Percentiles rank a stretch among this genome's conserved stretches.
Conservation (phyloP, 2,797 vertebrate genomes). For the Eupleurogrammus muticus region DNA sequence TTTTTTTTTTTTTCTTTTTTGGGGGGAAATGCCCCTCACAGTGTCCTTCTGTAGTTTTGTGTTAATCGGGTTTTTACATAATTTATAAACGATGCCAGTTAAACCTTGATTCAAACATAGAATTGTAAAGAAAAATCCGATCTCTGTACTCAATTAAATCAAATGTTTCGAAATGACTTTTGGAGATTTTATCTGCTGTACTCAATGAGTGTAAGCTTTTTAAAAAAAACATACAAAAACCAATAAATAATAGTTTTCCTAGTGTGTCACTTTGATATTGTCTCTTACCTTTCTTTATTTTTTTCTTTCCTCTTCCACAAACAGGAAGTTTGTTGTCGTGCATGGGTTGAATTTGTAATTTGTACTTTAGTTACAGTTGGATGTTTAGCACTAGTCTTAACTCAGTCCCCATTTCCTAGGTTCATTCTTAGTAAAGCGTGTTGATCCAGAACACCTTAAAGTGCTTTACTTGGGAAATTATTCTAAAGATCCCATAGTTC, state of each 20-base stretch:
- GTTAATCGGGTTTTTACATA: constrained; percentile 92
- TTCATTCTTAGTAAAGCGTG: background rate
- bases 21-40: constrained; percentile 77
- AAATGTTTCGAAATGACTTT: constrained; percentile 92
- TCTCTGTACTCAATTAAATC: constrained; percentile 84
- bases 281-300: constrained; percentile 39
- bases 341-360: background rate
- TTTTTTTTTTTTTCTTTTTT: constrained; percentile 79
- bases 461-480: no score
- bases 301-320: constrained; percentile 3
- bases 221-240: constrained; percentile 74
- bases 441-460: no score
- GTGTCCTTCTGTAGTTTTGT: constrained; percentile 80
- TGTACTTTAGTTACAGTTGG: background rate
- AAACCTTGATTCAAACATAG: constrained; percentile 83
- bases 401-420: no score
- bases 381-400: background rate
- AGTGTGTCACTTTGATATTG: constrained; percentile 86
- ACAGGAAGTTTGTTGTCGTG: background rate
- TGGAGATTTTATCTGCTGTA: constrained; percentile 98
- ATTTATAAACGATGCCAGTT: constrained; percentile 87
- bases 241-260: constrained; percentile 99
- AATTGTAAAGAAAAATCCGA: constrained; percentile 83
- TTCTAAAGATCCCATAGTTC: no score
- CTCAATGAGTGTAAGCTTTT: constrained; percentile 97